phyloP scores from a whole-genome alignment of 2,888 invertebrate genomes.

The Leucoptera coffeella region DNA sequence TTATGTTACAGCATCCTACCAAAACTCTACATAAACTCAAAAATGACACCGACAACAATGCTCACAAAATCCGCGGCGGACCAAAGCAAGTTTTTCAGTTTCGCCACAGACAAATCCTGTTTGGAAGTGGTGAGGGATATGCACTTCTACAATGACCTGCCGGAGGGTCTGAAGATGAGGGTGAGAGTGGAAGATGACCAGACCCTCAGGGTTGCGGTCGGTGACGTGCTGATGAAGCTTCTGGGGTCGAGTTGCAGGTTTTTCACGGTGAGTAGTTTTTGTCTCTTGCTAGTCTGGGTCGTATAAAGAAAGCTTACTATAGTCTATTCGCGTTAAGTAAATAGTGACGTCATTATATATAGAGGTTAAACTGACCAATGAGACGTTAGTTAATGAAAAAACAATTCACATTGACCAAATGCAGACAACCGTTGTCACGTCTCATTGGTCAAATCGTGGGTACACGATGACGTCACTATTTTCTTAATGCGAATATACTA shows the following conservation, averaged over 20 bases:
- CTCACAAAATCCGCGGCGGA: conserved; percentile 18
- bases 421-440: too few relatives aligned
- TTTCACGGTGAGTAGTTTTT: conserved; percentile 59
- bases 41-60: conserved; percentile 18
- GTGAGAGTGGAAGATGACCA: conserved; percentile 9
- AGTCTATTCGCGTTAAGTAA: too few relatives aligned
- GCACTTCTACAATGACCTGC: conserved; percentile 33
- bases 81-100: conserved; percentile 17
- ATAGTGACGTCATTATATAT: too few relatives aligned
- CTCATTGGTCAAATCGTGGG: too few relatives aligned
- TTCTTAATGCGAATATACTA: too few relatives aligned
- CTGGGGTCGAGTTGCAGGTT: conserved; percentile 60
- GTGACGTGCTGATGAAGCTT: conserved; percentile 27
- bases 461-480: too few relatives aligned
- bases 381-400: too few relatives aligned
- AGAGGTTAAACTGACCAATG: too few relatives aligned
- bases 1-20: conserved; percentile 21
- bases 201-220: conserved; percentile 15
- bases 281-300: too few relatives aligned
- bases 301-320: too few relatives aligned
- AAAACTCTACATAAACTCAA: conserved; percentile 17
- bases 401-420: too few relatives aligned
- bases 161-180: conserved; percentile 15
- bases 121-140: conserved; percentile 24
- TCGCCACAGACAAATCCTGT: conserved; percentile 15